Evolutionary conservation across 2,113 vertebrate genomes (phyloP).

Genomic region (Reinhardtius hippoglossoides): DNA sequence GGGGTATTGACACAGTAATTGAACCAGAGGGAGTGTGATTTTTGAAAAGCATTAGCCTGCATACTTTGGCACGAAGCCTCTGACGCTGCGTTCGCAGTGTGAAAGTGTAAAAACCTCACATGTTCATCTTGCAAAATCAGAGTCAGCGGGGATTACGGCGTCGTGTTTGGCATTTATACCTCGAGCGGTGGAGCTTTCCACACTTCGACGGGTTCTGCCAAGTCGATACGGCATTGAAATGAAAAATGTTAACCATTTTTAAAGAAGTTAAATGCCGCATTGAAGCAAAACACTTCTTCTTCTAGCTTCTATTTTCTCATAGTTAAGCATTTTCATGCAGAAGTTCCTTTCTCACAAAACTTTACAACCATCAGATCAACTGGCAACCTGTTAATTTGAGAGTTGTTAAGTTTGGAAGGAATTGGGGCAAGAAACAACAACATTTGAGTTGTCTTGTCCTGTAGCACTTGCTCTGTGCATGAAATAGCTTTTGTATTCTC

Average conservation of each 20-base stretch:
- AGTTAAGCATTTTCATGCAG: no score
- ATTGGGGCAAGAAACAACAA: no score
- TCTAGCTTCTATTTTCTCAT: neutral
- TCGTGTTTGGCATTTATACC: neutral
- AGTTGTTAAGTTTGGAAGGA: no score
- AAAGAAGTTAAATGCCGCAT: neutral
- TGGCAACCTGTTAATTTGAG: no score
- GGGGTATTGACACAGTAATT: constrained; percentile 56
- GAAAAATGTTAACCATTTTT: neutral
- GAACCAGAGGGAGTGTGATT: constrained; percentile 36
- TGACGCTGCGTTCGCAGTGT: constrained; percentile 18
- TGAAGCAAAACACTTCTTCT: neutral
- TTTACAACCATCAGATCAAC: neutral
- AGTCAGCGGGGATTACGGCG: neutral
- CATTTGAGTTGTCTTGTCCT: no score
- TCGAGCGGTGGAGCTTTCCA: neutral
- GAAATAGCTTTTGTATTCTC: no score
- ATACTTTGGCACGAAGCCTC: constrained; percentile 36
- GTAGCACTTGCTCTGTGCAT: no score
- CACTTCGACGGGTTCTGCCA: neutral
- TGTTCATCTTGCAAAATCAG: constrained; percentile 16
- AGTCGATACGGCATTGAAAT: neutral
- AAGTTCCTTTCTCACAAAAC: neutral
- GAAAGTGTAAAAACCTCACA: constrained; percentile 26
- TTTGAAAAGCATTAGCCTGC: constrained; percentile 23